Conservation (phyloP, 1,140 invertebrate genomes). For the Dryas iulia region DNA sequence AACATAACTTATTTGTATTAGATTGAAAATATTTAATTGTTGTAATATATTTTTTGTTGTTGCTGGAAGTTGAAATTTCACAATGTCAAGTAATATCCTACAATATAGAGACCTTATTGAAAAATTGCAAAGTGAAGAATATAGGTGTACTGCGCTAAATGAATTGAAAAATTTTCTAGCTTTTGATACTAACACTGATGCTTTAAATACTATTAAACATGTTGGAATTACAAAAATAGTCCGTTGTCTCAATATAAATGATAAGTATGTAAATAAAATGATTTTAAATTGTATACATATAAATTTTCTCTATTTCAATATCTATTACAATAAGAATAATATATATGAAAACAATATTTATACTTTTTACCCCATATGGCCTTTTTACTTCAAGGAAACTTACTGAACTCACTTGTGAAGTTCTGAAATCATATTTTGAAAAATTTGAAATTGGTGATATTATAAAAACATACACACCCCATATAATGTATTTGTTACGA, state of each 20-base stretch:
- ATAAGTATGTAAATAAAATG: constrained; percentile 48
- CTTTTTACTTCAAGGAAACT: constrained; percentile 67
- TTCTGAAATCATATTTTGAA: constrained; percentile 81
- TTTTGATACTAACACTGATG: constrained; percentile 25
- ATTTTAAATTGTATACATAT: too few relatives aligned
- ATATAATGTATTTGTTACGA: constrained; percentile 79
- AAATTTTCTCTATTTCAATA: too few relatives aligned
- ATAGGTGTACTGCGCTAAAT: constrained; percentile 48
- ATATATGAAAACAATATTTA: background rate
- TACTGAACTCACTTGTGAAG: constrained; percentile 81
- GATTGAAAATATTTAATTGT: background rate
- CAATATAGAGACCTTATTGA: constrained; percentile 45
- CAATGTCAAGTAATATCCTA: constrained; percentile 47
- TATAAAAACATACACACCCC: constrained; percentile 67
- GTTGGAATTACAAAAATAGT: constrained; percentile 61
- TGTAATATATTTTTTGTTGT: background rate
- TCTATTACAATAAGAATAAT: background rate
- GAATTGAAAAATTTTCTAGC: constrained; percentile 59
- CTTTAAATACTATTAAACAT: constrained; percentile 42
- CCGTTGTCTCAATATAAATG: constrained; percentile 50
- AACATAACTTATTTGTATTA: background rate
- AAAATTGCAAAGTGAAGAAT: constrained; percentile 50
- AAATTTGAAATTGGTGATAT: constrained; percentile 78
- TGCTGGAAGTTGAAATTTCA: constrained; percentile 1
- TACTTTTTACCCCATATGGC: too few relatives aligned